These are phyloP conservation scores for Microplitis demolitor DNA, from an alignment of 1,140 invertebrate genomes.

Conservation along the genomic window DNA sequence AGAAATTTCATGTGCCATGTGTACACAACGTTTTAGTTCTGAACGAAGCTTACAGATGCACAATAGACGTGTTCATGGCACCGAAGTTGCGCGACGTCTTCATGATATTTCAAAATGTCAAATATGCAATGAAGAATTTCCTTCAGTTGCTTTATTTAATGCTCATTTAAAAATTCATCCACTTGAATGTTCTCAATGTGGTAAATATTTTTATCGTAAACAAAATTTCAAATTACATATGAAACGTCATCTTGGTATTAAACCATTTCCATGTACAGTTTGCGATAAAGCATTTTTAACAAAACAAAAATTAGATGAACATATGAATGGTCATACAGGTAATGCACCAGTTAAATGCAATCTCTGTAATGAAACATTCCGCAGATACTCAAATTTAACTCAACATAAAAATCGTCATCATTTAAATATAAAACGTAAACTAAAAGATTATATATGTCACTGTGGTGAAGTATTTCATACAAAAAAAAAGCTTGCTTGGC, in stretches of 20 bases:
- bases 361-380: constrained; percentile 81
- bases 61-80: constrained; percentile 59
- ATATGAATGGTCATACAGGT: constrained; percentile 81
- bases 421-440: constrained; percentile 69
- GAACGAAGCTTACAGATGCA: constrained; percentile 63
- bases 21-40: constrained; percentile 51
- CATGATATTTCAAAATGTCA: constrained; percentile 62
- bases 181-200: constrained; percentile 77
- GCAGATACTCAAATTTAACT: constrained; percentile 82
- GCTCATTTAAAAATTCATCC: constrained; percentile 78
- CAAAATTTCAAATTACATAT: constrained; percentile 77
- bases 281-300: constrained; percentile 84
- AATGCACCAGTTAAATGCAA: constrained; percentile 81
- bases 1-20: constrained; percentile 52
- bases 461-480: constrained; percentile 83
- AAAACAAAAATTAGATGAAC: constrained; percentile 77
- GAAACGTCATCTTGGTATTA: constrained; percentile 78
- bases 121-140: constrained; percentile 67
- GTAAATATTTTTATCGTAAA: constrained; percentile 76
- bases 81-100: constrained; percentile 48
- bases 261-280: constrained; percentile 75
- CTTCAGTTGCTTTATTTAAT: constrained; percentile 67
- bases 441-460: constrained; percentile 79
- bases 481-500: constrained; percentile 81
- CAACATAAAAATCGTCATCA: constrained; percentile 79